phyloP scores from a whole-genome alignment of 1,140 invertebrate species.

The Sycophila sp. region DNA sequence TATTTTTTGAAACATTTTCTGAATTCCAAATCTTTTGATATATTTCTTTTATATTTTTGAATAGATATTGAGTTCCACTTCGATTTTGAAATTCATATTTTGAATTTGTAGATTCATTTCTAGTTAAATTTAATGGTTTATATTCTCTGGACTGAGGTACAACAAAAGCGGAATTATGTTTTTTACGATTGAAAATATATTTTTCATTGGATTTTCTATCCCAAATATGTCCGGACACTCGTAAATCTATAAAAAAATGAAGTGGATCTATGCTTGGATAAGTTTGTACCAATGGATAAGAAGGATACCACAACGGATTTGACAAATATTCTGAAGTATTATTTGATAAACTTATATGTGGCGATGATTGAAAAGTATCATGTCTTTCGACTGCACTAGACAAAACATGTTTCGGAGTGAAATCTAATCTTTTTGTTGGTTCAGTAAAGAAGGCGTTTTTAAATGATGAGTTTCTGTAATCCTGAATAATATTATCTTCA shows the following conservation, averaged over 20 bases:
- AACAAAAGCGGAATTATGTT: slow-evolving; percentile 65
- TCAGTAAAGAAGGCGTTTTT: neutral
- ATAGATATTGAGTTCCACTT: slow-evolving; percentile 62
- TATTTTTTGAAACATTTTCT: neutral
- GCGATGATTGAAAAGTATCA: neutral
- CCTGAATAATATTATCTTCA: neutral
- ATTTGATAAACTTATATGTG: neutral
- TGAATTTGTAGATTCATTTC: slow-evolving; percentile 3
- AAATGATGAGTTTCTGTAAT: neutral
- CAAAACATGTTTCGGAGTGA: neutral
- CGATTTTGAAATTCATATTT: slow-evolving; percentile 47
- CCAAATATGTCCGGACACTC: slow-evolving; percentile 83
- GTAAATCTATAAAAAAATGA: slow-evolving; percentile 83
- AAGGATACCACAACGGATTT: slow-evolving; percentile 66
- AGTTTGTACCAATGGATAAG: slow-evolving; percentile 73
- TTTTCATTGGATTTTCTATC: slow-evolving; percentile 70
- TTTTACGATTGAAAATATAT: slow-evolving; percentile 57
- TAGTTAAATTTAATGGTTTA: slow-evolving; percentile 56
- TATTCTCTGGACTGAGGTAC: slow-evolving; percentile 63
- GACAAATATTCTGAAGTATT: neutral
- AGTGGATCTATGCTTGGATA: slow-evolving; percentile 80
- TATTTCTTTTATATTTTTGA: slow-evolving; percentile 60
- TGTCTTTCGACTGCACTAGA: neutral
- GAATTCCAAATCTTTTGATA: slow-evolving; percentile 37
- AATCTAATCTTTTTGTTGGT: neutral